These are phyloP conservation scores for Hydrolagus colliei DNA, from an alignment of 2,797 vertebrate genomes.

Conservation along the genomic window DNA sequence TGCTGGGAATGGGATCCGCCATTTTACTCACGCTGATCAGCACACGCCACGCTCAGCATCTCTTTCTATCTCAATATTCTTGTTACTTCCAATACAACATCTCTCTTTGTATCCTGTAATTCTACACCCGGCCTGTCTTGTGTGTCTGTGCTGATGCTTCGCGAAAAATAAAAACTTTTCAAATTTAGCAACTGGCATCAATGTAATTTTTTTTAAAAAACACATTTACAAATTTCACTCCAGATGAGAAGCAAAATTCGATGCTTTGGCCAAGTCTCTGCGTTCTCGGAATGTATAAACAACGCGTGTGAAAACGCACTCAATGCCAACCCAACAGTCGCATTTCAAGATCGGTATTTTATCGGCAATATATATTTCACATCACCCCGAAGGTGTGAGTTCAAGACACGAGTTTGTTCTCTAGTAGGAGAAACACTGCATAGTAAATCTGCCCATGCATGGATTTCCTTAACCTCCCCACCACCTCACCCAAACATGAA, in stretches of 20 bases:
- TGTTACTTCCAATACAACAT: not conserved
- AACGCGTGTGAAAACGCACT: not conserved
- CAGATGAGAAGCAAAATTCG: not conserved
- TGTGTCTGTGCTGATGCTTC: no score
- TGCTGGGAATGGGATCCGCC: slow-evolving; percentile 25
- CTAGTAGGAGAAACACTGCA: no score
- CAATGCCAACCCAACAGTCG: not conserved
- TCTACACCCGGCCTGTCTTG: not conserved
- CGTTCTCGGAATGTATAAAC: not conserved
- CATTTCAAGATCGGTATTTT: not conserved
- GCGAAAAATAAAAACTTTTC: not conserved
- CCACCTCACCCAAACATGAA: no score
- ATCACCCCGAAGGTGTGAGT: no score
- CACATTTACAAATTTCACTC: not conserved
- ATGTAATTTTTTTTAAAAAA: not conserved
- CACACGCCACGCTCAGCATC: slow-evolving; percentile 23
- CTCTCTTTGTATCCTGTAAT: not conserved
- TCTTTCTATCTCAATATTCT: slow-evolving; percentile 5
- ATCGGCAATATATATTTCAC: no score
- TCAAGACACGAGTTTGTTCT: no score
- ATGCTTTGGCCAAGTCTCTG: not conserved
- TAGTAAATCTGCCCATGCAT: no score
- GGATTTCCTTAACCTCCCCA: no score
- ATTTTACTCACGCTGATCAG: slow-evolving; percentile 29
- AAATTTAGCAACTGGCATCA: not conserved